These are phyloP conservation scores for Apamea monoglypha DNA, from an alignment of 2,888 invertebrate genomes.

Conservation along the genomic window DNA sequence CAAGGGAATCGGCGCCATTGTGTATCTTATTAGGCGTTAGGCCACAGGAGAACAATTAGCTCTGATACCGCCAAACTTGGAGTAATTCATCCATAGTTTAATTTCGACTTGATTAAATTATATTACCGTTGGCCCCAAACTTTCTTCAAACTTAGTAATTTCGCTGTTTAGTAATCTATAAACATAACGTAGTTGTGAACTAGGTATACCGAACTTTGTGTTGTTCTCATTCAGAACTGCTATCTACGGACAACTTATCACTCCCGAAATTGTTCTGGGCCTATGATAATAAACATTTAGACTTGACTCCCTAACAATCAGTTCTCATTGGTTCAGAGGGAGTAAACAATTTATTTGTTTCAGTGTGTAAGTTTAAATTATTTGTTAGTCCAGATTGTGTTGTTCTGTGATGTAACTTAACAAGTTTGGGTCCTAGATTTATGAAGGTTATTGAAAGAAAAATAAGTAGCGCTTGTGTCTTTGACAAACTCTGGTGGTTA, in stretches of 20 bases:
- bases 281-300: conserved; percentile 40
- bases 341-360: conserved; percentile 34
- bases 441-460: conserved; percentile 22
- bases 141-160: conserved; percentile 36
- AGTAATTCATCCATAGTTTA: conserved; percentile 48
- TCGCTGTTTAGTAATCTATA: conserved; percentile 35
- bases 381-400: conserved; percentile 11
- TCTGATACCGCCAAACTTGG: conserved; percentile 27
- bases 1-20: too few species aligned
- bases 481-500: not conserved
- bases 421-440: not conserved
- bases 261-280: conserved; percentile 34
- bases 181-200: conserved; percentile 38
- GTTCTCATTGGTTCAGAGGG: conserved; percentile 21
- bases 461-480: not conserved
- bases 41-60: conserved; percentile 36
- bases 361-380: conserved; percentile 29
- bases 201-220: conserved; percentile 37
- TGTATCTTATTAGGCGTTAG: conserved; percentile 5
- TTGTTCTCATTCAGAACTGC: conserved; percentile 45
- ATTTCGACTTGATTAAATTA: conserved; percentile 46
- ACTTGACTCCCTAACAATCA: conserved; percentile 34
- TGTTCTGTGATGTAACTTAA: not conserved
- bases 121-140: conserved; percentile 31
- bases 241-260: conserved; percentile 32